Evolutionary conservation across 2,888 invertebrate genomes (phyloP).

Genomic region (Endotricha flammealis): DNA sequence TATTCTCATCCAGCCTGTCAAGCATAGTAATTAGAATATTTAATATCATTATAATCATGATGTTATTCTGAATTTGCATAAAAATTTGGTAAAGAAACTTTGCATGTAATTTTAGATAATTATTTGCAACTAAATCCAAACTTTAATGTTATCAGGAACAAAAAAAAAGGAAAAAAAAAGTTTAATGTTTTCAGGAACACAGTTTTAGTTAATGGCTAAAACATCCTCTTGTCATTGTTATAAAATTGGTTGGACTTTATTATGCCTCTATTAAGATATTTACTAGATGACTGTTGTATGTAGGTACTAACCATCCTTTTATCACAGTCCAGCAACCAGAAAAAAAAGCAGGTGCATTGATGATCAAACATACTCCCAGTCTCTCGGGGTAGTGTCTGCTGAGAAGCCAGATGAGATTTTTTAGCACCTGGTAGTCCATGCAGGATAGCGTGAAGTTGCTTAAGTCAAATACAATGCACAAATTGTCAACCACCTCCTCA

Average conservation of each 20-base stretch:
- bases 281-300: conserved; percentile 2
- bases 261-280: too few species aligned
- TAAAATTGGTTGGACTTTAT: too few species aligned
- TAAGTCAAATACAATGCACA: conserved; percentile 89
- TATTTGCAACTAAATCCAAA: too few species aligned
- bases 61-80: too few species aligned
- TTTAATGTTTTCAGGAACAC: too few species aligned
- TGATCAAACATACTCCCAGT: conserved; percentile 85
- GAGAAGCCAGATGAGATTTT: conserved; percentile 87
- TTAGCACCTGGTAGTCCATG: conserved; percentile 89
- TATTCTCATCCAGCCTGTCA: conserved; percentile 86
- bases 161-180: too few species aligned
- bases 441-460: conserved; percentile 84
- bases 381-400: conserved; percentile 88
- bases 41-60: background rate
- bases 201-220: too few species aligned
- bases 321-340: conserved; percentile 88
- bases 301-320: conserved; percentile 80
- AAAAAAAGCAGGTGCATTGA: conserved; percentile 86
- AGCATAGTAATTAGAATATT: conserved; percentile 3
- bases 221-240: too few species aligned
- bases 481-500: conserved; percentile 87
- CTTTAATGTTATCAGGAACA: too few species aligned
- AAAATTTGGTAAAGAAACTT: too few species aligned
- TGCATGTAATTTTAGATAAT: too few species aligned